A percentile compares a stretch with the other conserved stretches of the same genome.
phyloP scores from a whole-genome alignment of 2,888 invertebrate genomes.

The Eucera pruinosa region DNA sequence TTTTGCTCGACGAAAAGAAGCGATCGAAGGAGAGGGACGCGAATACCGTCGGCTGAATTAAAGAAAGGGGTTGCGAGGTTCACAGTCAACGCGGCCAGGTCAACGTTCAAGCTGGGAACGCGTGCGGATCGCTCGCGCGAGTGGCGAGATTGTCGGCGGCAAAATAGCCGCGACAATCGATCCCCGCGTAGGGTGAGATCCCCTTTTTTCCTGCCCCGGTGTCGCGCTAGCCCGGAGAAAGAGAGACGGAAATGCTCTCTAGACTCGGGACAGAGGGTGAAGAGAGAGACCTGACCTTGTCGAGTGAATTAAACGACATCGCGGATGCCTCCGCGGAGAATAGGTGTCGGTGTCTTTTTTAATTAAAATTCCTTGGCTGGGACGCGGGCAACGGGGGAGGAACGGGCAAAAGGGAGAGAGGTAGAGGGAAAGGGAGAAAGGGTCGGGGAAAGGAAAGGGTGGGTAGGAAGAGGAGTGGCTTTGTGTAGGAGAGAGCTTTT shows the following conservation, averaged over 20 bases:
- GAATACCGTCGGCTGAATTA: too few species aligned
- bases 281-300: slow-evolving; percentile 48
- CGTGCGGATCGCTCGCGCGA: too few species aligned
- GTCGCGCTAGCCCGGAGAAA: not conserved
- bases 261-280: not conserved
- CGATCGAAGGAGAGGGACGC: too few species aligned
- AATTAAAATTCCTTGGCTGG: slow-evolving; percentile 63
- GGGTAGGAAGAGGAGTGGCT: not conserved
- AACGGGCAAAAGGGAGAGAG: not conserved
- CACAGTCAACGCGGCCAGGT: slow-evolving; percentile 52
- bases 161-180: slow-evolving; percentile 9
- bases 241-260: not conserved
- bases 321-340: slow-evolving; percentile 36
- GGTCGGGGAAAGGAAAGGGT: not conserved
- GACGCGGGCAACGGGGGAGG: not conserved
- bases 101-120: slow-evolving; percentile 35
- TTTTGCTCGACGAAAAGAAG: not conserved
- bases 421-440: not conserved
- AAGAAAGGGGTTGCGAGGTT: not conserved
- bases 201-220: not conserved
- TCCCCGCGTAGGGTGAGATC: not conserved
- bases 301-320: slow-evolving; percentile 50
- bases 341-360: slow-evolving; percentile 54
- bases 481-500: slow-evolving; percentile 33
- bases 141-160: too few species aligned